Conservation (phyloP, 2,113 vertebrate species). For the Eulemur rufifrons region DNA sequence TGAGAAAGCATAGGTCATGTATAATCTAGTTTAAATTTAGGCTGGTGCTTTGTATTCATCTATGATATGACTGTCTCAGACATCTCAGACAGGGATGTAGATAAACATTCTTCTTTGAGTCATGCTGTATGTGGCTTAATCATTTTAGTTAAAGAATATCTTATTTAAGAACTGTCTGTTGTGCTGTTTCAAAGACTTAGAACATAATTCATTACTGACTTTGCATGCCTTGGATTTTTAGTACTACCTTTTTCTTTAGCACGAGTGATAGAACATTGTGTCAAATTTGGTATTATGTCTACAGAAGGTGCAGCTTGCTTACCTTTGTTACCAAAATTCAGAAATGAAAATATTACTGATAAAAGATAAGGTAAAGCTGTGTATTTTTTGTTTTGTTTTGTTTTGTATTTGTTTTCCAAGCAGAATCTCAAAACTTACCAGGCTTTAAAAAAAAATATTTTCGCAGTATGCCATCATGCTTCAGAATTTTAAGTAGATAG, state of each 20-base stretch:
- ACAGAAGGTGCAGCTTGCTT: not conserved
- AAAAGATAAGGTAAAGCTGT: not conserved
- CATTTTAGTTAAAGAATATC: constrained; percentile 33
- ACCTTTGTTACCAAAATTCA: constrained; percentile 44
- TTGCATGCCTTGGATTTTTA: not conserved
- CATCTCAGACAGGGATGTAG: not conserved
- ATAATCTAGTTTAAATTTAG: constrained; percentile 49
- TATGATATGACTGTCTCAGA: not conserved
- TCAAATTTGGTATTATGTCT: not conserved
- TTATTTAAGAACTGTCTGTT: not conserved
- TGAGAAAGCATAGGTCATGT: not conserved
- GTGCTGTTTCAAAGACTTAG: constrained; percentile 16
- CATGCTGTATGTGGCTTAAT: constrained; percentile 17
- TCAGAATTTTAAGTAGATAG: constrained; percentile 32
- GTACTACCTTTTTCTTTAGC: not conserved
- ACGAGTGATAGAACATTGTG: not conserved
- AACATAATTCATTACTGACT: not conserved
- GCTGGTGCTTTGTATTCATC: constrained; percentile 16
- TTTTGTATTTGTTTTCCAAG: not conserved
- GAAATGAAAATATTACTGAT: constrained; percentile 30
- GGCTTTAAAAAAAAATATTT: not conserved
- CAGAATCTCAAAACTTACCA: constrained; percentile 13
- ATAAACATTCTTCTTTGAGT: constrained; percentile 2
- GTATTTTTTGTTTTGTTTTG: not conserved
- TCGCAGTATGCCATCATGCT: not conserved